Conservation (phyloP, 2,888 invertebrate species). For the Diarsia dahlii region DNA sequence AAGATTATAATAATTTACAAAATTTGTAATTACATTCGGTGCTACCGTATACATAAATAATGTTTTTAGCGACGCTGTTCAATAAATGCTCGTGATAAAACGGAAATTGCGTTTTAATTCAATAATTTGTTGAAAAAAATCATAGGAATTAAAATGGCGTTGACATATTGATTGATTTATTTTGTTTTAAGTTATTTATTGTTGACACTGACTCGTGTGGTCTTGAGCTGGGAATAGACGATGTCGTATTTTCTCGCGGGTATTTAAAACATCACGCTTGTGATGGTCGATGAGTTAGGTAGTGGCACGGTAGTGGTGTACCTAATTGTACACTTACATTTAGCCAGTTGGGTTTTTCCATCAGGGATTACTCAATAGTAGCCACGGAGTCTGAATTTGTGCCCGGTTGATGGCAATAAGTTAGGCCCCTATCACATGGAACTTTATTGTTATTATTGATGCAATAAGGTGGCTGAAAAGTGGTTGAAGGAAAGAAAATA, state of each 20-base stretch:
- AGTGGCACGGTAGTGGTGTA: too few relatives aligned
- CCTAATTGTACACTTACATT: too few relatives aligned
- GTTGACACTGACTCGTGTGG: constrained; percentile 7
- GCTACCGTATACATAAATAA: constrained; percentile 88
- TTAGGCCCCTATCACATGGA: too few relatives aligned
- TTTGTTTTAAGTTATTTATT: constrained; percentile 14
- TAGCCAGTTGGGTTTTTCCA: too few relatives aligned
- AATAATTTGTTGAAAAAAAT: constrained; percentile 50
- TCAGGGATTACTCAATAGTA: too few relatives aligned
- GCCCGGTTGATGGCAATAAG: too few relatives aligned
- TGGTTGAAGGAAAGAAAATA: too few relatives aligned
- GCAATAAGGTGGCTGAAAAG: too few relatives aligned
- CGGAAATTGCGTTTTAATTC: constrained; percentile 56
- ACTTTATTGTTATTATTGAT: too few relatives aligned
- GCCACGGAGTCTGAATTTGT: too few relatives aligned
- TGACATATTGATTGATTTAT: constrained; percentile 53
- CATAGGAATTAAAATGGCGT: constrained; percentile 52
- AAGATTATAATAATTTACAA: constrained; percentile 88
- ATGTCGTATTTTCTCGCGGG: constrained; percentile 18
- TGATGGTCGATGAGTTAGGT: too few relatives aligned
- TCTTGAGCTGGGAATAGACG: constrained; percentile 19
- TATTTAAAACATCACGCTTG: neutral
- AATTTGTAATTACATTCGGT: constrained; percentile 84
- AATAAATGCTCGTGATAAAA: constrained; percentile 56
- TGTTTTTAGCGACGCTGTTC: constrained; percentile 68